Evolutionary conservation across 2,888 invertebrate genomes (phyloP).

Genomic region (Ophion costatus): DNA sequence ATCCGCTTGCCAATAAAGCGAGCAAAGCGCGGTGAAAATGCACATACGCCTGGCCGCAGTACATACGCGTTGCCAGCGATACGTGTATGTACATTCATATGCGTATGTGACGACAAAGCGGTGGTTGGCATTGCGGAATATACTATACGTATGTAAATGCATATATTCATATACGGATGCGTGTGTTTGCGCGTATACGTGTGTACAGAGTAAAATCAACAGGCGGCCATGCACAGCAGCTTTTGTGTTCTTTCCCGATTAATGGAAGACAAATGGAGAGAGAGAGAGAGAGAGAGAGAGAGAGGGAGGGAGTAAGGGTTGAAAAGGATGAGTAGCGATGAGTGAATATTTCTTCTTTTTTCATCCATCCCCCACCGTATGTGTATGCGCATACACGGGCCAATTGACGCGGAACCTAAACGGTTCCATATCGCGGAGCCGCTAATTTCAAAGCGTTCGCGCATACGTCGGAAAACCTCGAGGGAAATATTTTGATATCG

Average conservation of each 20-base stretch:
- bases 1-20: constrained; percentile 63
- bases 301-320: neutral
- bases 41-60: constrained; percentile 26
- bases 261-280: constrained; percentile 64
- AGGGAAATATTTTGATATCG: constrained; percentile 59
- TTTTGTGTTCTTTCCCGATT: constrained; percentile 71
- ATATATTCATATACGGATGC: constrained; percentile 14
- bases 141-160: constrained; percentile 19
- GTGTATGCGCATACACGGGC: constrained; percentile 24
- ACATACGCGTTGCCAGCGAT: constrained; percentile 22
- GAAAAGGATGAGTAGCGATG: constrained; percentile 36
- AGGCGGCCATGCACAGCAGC: constrained; percentile 73
- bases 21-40: constrained; percentile 47
- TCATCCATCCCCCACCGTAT: neutral
- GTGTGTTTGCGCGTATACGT: neutral
- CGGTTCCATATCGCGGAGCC: constrained; percentile 52
- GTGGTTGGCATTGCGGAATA: constrained; percentile 7
- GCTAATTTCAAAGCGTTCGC: constrained; percentile 64
- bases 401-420: constrained; percentile 59
- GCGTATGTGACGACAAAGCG: constrained; percentile 9
- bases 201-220: constrained; percentile 75
- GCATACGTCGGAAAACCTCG: constrained; percentile 41
- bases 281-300: neutral
- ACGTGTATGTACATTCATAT: neutral
- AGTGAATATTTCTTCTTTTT: constrained; percentile 50